Evolutionary conservation across 2,888 invertebrate species (phyloP), one percentile per base, ranked within the genome.

Genomic region (Agonum fuliginosum): DNA sequence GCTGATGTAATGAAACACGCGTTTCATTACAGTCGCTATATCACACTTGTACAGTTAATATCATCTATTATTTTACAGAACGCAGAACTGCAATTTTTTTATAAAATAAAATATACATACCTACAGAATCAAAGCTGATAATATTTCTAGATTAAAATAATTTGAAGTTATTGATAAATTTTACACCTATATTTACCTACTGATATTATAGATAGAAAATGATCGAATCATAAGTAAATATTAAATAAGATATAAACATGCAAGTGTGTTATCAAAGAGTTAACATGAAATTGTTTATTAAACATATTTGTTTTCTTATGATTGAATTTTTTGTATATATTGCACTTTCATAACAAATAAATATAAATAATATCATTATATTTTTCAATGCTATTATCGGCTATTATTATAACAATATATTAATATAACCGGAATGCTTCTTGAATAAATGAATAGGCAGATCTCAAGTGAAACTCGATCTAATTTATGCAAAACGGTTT

Each of bases 401-500:
- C 4, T 2, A 41, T 41, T 20, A 54, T 24, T 17, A 17, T 20
- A 51, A 54, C 20, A 19, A 54, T 48, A 48, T n/a, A 37, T 10
- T 22, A 65, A 65, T 65, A n/a, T n/a, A n/a, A n/a, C n/a, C 2
- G 14, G 20, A 34, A 22, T 41, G 67, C 30, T 37, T 41, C 19
- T 67, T 37, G 3, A 43, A 46, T n/a, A 62, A 62, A 12, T 24
- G 69, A 69, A 69, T 22, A 24, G n/a, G n/a, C n/a, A 69, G 17
- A 30, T 62, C 30, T 62, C 20, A 69, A 67, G 43, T 69, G 69
- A 27, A 46, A 69, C 69, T 69, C 3, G 24, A 41, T 43, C 22
- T 67, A 69, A 69, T 69, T 46, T 43, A 69, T 69, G 41, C 69
- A 43, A 69, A 43, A 27, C 12, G 24, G 24, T 46, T 62, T 69